A percentile compares a stretch with the other conserved stretches of the same genome.
Conservation (phyloP, 2,797 vertebrate genomes). For the Microchirus variegatus region DNA sequence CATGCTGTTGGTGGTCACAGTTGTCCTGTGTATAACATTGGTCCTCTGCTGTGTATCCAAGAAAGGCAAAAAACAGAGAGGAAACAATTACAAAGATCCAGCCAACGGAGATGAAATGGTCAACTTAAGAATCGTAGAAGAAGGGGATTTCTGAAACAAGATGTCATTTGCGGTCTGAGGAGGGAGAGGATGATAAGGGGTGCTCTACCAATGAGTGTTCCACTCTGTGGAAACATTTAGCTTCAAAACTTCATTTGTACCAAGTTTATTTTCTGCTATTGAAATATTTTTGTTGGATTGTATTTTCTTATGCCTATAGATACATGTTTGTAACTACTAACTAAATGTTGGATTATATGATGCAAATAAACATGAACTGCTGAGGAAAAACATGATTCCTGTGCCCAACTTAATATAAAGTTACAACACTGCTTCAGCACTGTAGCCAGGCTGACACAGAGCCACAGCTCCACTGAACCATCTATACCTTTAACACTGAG, state of each 20-base stretch:
- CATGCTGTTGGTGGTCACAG: too few species aligned
- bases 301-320: slow-evolving; percentile 88
- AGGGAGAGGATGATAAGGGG: slow-evolving; percentile 22
- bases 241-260: slow-evolving; percentile 77
- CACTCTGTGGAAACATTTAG: slow-evolving; percentile 49
- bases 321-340: too few species aligned
- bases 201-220: slow-evolving; percentile 62
- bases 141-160: slow-evolving; percentile 99
- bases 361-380: too few species aligned
- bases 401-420: too few species aligned
- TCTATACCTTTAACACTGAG: too few species aligned
- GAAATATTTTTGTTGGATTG: slow-evolving; percentile 90
- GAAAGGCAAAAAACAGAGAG: slow-evolving; percentile 87
- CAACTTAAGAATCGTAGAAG: slow-evolving; percentile 94
- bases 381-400: too few species aligned
- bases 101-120: slow-evolving; percentile 92
- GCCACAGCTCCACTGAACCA: too few species aligned
- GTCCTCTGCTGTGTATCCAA: slow-evolving; percentile 96
- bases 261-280: slow-evolving; percentile 85
- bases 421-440: too few species aligned
- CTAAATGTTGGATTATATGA: too few species aligned
- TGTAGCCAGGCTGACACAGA: too few species aligned
- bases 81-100: slow-evolving; percentile 93
- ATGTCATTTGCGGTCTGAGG: too few species aligned
- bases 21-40: too few species aligned